These are phyloP conservation scores for Neosalanx taihuensis DNA, from an alignment of 2,797 vertebrate genomes.

Conservation along the genomic window DNA sequence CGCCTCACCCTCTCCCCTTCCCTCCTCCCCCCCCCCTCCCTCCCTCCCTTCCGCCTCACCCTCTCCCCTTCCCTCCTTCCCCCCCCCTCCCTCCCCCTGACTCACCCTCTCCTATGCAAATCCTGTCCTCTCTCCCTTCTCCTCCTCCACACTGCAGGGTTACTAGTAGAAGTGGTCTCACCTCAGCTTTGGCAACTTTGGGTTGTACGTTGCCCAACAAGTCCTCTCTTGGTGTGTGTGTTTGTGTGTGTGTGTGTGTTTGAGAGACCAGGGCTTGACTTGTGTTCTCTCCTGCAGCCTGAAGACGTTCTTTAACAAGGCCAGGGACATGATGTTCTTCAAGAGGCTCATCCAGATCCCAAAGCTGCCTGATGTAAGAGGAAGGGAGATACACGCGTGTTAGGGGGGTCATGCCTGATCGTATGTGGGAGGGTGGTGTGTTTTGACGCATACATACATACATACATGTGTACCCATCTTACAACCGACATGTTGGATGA, in stretches of 20 bases:
- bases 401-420: constrained; percentile 15
- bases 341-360: constrained; percentile 98
- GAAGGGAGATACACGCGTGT: not conserved
- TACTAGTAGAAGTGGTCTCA: no score
- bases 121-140: not conserved
- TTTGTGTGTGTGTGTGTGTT: no score
- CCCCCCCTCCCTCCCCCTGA: no score
- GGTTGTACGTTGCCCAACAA: not conserved
- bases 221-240: not conserved
- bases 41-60: no score
- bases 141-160: not conserved
- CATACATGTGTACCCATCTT: no score
- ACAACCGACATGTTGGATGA: no score
- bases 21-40: no score
- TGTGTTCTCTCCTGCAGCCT: constrained; percentile 72
- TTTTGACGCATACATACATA: no score
- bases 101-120: no score
- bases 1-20: constrained; percentile 3
- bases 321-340: constrained; percentile 94
- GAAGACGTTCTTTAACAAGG: constrained; percentile 90
- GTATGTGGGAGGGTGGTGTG: not conserved
- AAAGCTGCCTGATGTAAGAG: constrained; percentile 87
- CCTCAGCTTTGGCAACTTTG: not conserved
- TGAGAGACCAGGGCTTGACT: not conserved
- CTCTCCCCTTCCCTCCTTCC: no score